A percentile compares a stretch with the other conserved stretches of the same genome.
These are phyloP conservation scores for Phenganax subtilis DNA, from an alignment of 92 coral and sea anemone genomes.

Conservation along the genomic window DNA sequence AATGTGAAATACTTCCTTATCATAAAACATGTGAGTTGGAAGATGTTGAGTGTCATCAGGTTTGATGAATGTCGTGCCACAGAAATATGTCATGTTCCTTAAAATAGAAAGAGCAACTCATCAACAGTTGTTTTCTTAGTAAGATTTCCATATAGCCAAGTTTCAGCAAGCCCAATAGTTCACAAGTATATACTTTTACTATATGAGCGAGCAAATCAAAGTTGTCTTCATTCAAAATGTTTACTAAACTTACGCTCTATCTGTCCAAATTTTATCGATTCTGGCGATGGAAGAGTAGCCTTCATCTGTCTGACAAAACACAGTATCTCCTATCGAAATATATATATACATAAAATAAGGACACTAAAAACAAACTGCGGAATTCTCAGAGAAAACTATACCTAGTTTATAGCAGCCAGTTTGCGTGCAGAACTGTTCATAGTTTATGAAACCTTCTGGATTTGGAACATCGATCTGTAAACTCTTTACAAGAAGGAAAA, in stretches of 20 bases:
- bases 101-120: not conserved
- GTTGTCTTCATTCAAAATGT: too few relatives aligned
- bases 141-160: not conserved
- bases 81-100: constrained; percentile 70
- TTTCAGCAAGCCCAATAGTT: not conserved
- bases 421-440: constrained; percentile 76
- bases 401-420: constrained; percentile 82
- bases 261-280: constrained; percentile 94
- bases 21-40: constrained; percentile 91
- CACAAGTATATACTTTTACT: not conserved
- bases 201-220: too few relatives aligned
- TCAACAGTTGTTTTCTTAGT: not conserved
- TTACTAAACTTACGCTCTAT: constrained; percentile 56
- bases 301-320: constrained; percentile 77
- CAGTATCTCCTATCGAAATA: constrained; percentile 68
- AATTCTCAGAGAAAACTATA: constrained; percentile 21
- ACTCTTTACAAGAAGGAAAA: constrained; percentile 48
- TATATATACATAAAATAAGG: not conserved
- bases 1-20: constrained; percentile 83
- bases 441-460: constrained; percentile 71
- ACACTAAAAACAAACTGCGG: not conserved
- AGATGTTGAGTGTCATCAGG: constrained; percentile 94
- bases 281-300: constrained; percentile 71
- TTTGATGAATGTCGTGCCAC: constrained; percentile 86
- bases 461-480: constrained; percentile 72